Evolutionary conservation across 1,140 invertebrate species (phyloP).

Genomic region (Archegozetes longisetosus): DNA sequence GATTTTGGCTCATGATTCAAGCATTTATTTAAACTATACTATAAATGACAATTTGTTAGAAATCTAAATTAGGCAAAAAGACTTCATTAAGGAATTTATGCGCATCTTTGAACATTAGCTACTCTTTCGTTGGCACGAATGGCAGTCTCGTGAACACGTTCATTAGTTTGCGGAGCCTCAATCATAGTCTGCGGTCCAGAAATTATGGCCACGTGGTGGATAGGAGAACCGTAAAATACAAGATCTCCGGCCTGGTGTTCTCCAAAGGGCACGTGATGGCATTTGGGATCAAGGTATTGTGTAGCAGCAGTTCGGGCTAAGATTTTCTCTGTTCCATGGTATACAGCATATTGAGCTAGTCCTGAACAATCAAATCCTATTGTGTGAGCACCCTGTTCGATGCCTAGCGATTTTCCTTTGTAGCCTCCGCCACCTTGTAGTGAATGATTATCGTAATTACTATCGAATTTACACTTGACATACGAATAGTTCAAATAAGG

Average conservation of each 20-base stretch:
- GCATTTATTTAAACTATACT: too few species aligned
- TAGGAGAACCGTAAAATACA: conserved; percentile 2
- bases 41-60: too few species aligned
- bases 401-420: background rate
- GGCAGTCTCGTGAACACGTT: background rate
- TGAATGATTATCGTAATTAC: too few species aligned
- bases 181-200: conserved; percentile 4
- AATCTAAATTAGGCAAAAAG: too few species aligned
- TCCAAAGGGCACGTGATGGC: conserved; percentile 5
- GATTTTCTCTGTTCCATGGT: conserved; percentile 5
- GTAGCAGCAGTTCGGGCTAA: background rate
- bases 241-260: conserved; percentile 7
- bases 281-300: background rate
- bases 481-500: too few species aligned
- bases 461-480: too few species aligned
- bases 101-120: background rate
- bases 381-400: conserved; percentile 1
- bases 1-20: too few species aligned
- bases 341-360: conserved; percentile 4
- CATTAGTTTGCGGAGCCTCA: conserved; percentile 2
- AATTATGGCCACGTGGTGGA: conserved; percentile 8
- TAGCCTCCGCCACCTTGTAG: conserved; percentile 3
- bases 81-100: too few species aligned
- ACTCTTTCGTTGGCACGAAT: background rate
- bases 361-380: conserved; percentile 11